A percentile compares a stretch with the other conserved stretches of the same genome.
Evolutionary conservation across 2,888 invertebrate species (phyloP).

Genomic region (Drosophila recens): DNA sequence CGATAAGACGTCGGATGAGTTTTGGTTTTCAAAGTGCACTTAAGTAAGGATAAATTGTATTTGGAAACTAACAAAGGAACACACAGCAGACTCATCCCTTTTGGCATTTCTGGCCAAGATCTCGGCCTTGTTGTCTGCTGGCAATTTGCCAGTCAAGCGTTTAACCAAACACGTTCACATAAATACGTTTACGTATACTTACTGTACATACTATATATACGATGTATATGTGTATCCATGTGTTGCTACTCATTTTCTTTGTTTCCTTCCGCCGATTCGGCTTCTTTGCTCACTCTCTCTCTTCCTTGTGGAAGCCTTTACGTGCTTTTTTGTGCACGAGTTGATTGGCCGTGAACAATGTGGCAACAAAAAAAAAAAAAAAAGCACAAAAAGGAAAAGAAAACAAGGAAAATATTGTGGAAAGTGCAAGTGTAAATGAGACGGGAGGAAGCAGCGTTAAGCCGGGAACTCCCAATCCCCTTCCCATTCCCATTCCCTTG

Average conservation of each 20-base stretch:
- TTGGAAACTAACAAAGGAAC: constrained; percentile 34
- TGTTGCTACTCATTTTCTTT: constrained; percentile 45
- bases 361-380: constrained; percentile 31
- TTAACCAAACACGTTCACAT: constrained; percentile 20
- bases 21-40: constrained; percentile 25
- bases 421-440: constrained; percentile 49
- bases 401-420: constrained; percentile 30
- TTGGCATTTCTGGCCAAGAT: constrained; percentile 31
- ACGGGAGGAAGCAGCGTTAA: constrained; percentile 23
- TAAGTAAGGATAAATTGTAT: constrained; percentile 31
- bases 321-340: constrained; percentile 48
- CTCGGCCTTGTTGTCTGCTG: constrained; percentile 49
- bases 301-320: constrained; percentile 24
- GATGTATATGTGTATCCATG: constrained; percentile 9
- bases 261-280: constrained; percentile 36
- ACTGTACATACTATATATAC: neutral
- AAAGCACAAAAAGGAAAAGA: constrained; percentile 11
- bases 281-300: constrained; percentile 3
- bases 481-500: neutral
- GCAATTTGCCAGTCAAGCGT: constrained; percentile 39
- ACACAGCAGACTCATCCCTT: constrained; percentile 6
- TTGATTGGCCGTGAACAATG: constrained; percentile 59
- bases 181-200: neutral
- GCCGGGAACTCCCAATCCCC: neutral
- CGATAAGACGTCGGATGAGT: constrained; percentile 13